These are phyloP conservation scores for Emys orbicularis DNA, from an alignment of 2,797 vertebrate species.

Conservation along the genomic window DNA sequence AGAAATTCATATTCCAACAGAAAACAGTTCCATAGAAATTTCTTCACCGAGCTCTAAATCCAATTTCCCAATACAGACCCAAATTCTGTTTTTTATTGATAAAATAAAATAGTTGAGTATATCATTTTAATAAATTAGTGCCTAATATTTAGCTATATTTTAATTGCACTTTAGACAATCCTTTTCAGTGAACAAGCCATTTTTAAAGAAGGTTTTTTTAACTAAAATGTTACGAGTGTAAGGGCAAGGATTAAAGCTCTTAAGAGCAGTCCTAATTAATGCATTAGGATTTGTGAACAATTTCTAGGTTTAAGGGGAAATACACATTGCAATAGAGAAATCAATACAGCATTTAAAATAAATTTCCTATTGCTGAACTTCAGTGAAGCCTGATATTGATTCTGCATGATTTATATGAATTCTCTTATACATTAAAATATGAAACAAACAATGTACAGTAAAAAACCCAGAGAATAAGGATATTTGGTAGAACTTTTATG, in stretches of 20 bases:
- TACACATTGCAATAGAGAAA: background rate
- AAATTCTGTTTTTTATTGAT: background rate
- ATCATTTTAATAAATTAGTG: background rate
- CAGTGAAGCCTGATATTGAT: background rate
- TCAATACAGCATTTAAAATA: background rate
- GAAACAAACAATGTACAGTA: background rate
- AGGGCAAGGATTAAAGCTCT: background rate
- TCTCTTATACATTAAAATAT: background rate
- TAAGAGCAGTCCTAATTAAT: background rate
- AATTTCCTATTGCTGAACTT: background rate
- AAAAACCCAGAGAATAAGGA: background rate
- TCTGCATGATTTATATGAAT: background rate
- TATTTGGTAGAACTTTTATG: background rate
- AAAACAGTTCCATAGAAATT: background rate
- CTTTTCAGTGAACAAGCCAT: background rate
- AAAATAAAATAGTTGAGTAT: background rate
- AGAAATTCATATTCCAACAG: background rate
- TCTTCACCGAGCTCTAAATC: background rate
- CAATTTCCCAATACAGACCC: background rate
- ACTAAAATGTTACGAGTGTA: background rate
- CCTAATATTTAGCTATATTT: background rate
- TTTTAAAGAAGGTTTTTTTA: background rate
- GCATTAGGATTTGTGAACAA: background rate
- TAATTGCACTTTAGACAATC: background rate
- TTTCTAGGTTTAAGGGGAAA: background rate